These are phyloP conservation scores for Chelonia mydas DNA, from an alignment of 2,797 vertebrate genomes.

Conservation along the genomic window DNA sequence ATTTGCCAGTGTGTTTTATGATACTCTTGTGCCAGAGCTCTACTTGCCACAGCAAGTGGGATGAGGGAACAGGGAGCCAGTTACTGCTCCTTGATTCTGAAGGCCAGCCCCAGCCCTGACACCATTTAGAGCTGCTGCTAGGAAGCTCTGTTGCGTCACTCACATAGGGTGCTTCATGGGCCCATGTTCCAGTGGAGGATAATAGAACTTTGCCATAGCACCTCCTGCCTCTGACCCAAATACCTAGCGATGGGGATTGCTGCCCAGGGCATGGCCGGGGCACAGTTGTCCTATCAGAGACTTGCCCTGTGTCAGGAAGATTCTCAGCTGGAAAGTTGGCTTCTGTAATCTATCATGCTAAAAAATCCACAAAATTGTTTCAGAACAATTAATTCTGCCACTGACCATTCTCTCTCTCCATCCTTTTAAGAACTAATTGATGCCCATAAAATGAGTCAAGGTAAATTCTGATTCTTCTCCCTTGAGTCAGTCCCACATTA, in stretches of 20 bases:
- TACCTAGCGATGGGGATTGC: background rate
- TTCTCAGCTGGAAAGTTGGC: background rate
- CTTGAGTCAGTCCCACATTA: background rate
- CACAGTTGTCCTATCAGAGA: background rate
- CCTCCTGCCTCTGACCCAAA: background rate
- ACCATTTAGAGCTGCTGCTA: background rate
- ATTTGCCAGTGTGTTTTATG: background rate
- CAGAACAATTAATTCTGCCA: background rate
- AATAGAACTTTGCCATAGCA: background rate
- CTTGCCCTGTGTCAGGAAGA: background rate
- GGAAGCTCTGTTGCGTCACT: background rate
- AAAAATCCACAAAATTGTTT: constrained; percentile 1
- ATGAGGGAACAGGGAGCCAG: background rate
- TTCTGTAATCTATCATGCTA: background rate
- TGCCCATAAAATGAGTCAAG: constrained; percentile 8
- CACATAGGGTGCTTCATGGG: background rate
- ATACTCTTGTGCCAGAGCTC: background rate
- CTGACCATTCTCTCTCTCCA: background rate
- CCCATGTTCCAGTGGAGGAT: background rate
- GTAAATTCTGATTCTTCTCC: background rate
- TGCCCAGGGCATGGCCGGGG: background rate
- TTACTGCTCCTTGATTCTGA: background rate
- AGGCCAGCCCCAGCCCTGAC: background rate
- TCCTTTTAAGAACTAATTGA: constrained; percentile 20
- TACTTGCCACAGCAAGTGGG: background rate